Evolutionary conservation across 2,888 invertebrate genomes (phyloP).

Genomic region (Merodon equestris): DNA sequence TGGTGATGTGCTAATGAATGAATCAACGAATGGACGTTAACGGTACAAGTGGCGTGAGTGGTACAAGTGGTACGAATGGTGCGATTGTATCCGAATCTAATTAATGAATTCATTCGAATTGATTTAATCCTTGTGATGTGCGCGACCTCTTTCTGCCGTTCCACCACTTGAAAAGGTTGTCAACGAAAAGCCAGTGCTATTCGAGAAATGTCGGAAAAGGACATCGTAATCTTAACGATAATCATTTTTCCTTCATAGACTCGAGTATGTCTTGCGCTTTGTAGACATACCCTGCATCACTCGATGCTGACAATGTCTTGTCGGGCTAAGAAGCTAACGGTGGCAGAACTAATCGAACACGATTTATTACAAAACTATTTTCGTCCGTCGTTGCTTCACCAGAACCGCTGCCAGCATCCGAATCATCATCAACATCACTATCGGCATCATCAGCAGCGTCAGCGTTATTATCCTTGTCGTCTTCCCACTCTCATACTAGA

Average conservation of each 20-base stretch:
- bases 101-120: constrained; percentile 66
- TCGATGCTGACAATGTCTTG: no score
- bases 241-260: constrained; percentile 62
- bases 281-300: not conserved
- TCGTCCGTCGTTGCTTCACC: constrained; percentile 5
- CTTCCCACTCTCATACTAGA: not conserved
- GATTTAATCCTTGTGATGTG: no score
- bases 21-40: constrained; percentile 19
- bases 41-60: constrained; percentile 6
- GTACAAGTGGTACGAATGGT: no score
- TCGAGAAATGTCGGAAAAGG: not conserved
- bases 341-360: constrained; percentile 59
- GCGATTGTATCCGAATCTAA: constrained; percentile 34
- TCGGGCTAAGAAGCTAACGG: constrained; percentile 26
- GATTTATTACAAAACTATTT: constrained; percentile 62
- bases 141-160: no score
- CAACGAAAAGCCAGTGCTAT: no score
- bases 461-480: not conserved
- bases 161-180: no score
- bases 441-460: constrained; percentile 1
- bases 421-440: not conserved
- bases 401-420: no score
- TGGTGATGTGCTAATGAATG: constrained; percentile 43
- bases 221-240: constrained; percentile 58
- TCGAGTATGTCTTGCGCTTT: no score